Percentiles rank a stretch among this genome's conserved stretches.
Conservation (phyloP, 1,140 invertebrate species). For the Gonatopus flavifemur region DNA sequence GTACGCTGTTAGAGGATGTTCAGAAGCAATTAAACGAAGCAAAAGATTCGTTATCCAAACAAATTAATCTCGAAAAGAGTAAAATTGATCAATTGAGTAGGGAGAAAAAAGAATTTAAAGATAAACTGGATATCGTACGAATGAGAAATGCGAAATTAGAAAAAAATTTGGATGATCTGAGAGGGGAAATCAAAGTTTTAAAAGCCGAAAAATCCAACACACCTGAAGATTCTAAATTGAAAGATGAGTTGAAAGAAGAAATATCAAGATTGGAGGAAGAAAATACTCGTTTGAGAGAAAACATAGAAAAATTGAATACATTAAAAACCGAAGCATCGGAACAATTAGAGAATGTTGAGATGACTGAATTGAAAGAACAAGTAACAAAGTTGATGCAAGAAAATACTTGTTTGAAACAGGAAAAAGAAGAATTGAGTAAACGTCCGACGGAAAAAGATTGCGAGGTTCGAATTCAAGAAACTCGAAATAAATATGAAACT, state of each 20-base stretch:
- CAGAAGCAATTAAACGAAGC: constrained; percentile 15
- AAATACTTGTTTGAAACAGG: constrained; percentile 17
- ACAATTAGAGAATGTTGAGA: constrained; percentile 18
- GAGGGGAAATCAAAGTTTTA: constrained; percentile 35
- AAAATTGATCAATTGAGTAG: constrained; percentile 35
- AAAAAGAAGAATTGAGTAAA: constrained; percentile 17
- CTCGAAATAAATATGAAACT: constrained; percentile 45
- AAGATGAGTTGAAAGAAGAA: constrained; percentile 22
- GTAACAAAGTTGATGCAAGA: constrained; percentile 20
- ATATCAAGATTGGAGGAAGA: constrained; percentile 20
- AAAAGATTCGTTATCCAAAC: constrained; percentile 14
- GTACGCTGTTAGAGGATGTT: constrained; percentile 15
- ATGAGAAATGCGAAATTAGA: constrained; percentile 45
- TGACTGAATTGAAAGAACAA: constrained; percentile 20
- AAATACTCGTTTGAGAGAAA: constrained; percentile 17
- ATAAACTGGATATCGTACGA: constrained; percentile 37
- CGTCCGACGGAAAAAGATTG: constrained; percentile 23
- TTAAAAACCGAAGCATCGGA: constrained; percentile 20
- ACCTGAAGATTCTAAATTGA: constrained; percentile 16
- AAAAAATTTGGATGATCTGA: constrained; percentile 42
- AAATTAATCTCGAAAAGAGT: constrained; percentile 24
- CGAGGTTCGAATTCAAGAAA: constrained; percentile 36
- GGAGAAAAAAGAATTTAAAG: constrained; percentile 42
- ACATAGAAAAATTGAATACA: constrained; percentile 15
- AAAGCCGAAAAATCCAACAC: constrained; percentile 18